Evolutionary conservation across 2,797 vertebrate species (phyloP).

Genomic region (Coreius guichenoti): DNA sequence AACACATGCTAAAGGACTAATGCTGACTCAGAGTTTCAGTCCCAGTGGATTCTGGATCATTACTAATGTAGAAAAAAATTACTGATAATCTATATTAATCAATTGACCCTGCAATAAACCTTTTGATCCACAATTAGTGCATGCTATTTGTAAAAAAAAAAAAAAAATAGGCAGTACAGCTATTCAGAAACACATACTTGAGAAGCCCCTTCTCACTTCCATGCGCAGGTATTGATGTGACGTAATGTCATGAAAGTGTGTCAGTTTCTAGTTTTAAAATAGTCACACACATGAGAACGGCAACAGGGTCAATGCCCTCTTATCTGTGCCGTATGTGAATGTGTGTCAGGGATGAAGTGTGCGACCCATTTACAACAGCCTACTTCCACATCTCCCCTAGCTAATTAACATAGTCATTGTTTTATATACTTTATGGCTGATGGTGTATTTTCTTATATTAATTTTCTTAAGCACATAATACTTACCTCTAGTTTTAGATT

Average conservation of each 20-base stretch:
- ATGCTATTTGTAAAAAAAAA: background rate
- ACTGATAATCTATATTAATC: constrained; percentile 56
- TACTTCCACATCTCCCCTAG: constrained; percentile 71
- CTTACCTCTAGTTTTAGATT: background rate
- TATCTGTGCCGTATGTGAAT: constrained; percentile 56
- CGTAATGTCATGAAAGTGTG: constrained; percentile 43
- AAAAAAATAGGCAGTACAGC: background rate
- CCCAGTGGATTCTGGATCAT: background rate
- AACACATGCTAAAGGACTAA: background rate
- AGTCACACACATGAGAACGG: constrained; percentile 60
- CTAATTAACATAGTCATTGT: constrained; percentile 57
- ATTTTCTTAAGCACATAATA: background rate
- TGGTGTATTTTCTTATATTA: constrained; percentile 18
- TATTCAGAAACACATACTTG: constrained; percentile 62
- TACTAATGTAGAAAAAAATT: constrained; percentile 18
- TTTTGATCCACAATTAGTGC: background rate
- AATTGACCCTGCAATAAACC: background rate
- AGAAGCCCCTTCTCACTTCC: constrained; percentile 47
- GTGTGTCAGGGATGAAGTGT: constrained; percentile 62
- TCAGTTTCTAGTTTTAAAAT: constrained; percentile 59
- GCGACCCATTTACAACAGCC: constrained; percentile 80
- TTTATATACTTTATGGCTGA: constrained; percentile 15
- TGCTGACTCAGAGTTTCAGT: constrained; percentile 16
- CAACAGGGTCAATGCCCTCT: constrained; percentile 57
- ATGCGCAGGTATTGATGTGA: constrained; percentile 18